phyloP scores from a whole-genome alignment of 1,140 invertebrate genomes.

The Drosophila serrata region DNA sequence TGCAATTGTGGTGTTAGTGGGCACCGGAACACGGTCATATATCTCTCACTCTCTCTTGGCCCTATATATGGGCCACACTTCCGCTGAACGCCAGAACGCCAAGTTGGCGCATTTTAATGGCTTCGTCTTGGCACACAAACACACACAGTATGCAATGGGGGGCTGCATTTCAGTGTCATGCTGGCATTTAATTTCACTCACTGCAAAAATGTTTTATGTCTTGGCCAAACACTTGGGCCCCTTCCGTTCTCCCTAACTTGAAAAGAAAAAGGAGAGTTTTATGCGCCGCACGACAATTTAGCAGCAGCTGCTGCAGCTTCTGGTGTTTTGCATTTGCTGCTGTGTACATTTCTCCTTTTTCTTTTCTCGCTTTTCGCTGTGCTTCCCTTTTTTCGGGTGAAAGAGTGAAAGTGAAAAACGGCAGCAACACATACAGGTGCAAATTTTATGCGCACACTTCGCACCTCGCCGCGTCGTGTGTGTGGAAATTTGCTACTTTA shows the following conservation, averaged over 20 bases:
- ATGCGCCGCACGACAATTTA: conserved; percentile 74
- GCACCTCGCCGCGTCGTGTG: conserved; percentile 57
- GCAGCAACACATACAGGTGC: conserved; percentile 58
- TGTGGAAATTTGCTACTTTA: conserved; percentile 75
- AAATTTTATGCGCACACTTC: conserved; percentile 80
- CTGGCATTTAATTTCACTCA: conserved; percentile 83
- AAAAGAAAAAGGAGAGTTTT: conserved; percentile 60
- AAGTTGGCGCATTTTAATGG: conserved; percentile 80
- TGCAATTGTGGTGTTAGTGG: conserved; percentile 33
- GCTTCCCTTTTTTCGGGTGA: conserved; percentile 29
- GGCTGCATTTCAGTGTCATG: conserved; percentile 78
- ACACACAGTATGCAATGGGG: conserved; percentile 11
- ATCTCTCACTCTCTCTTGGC: conserved; percentile 9
- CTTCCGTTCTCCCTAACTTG: not conserved
- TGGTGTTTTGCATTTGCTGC: conserved; percentile 64
- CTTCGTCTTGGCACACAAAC: conserved; percentile 63
- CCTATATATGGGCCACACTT: conserved; percentile 64
- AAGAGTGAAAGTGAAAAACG: conserved; percentile 70
- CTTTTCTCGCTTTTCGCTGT: conserved; percentile 1
- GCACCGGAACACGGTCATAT: conserved; percentile 30
- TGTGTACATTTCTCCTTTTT: conserved; percentile 32
- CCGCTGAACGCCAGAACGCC: conserved; percentile 56
- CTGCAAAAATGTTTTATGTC: conserved; percentile 82
- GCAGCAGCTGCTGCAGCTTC: conserved; percentile 60
- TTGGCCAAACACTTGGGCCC: conserved; percentile 75